phyloP scores from a whole-genome alignment of 2,888 invertebrate species.

The Pristionchus arcanus region DNA sequence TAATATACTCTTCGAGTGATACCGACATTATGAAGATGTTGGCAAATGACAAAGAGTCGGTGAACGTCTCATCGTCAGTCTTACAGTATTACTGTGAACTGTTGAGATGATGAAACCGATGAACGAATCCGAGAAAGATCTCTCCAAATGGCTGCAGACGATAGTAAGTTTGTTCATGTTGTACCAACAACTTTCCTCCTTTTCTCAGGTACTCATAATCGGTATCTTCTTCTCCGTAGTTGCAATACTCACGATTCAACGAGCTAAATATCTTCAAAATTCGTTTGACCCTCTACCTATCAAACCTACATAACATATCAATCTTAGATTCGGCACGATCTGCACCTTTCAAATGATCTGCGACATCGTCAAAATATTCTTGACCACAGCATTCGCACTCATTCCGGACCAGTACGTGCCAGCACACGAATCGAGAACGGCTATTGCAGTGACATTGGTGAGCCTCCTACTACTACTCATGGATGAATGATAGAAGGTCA shows the following conservation, averaged over 20 bases:
- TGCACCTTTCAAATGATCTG: constrained; percentile 36
- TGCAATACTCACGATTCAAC: not conserved
- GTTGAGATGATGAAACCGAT: not conserved
- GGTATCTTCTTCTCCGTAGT: not conserved
- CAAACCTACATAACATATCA: too few relatives aligned
- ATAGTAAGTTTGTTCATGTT: not conserved
- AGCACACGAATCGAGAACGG: not conserved
- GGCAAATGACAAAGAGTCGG: too few relatives aligned
- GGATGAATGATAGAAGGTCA: too few relatives aligned
- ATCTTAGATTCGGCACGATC: not conserved
- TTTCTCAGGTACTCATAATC: not conserved
- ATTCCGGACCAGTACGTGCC: not conserved
- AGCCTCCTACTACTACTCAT: too few relatives aligned
- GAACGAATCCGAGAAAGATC: not conserved
- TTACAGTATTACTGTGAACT: too few relatives aligned
- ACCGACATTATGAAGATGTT: too few relatives aligned
- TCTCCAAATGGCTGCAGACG: not conserved
- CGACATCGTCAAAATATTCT: not conserved
- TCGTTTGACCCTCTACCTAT: not conserved
- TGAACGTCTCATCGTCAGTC: too few relatives aligned
- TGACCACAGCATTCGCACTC: not conserved
- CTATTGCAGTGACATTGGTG: not conserved
- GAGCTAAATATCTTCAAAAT: not conserved
- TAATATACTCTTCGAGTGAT: too few relatives aligned
- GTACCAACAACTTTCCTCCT: too few relatives aligned